These are phyloP conservation scores for Euphonia xanthogaster DNA, from an alignment of 2,797 vertebrate species.

Conservation along the genomic window DNA sequence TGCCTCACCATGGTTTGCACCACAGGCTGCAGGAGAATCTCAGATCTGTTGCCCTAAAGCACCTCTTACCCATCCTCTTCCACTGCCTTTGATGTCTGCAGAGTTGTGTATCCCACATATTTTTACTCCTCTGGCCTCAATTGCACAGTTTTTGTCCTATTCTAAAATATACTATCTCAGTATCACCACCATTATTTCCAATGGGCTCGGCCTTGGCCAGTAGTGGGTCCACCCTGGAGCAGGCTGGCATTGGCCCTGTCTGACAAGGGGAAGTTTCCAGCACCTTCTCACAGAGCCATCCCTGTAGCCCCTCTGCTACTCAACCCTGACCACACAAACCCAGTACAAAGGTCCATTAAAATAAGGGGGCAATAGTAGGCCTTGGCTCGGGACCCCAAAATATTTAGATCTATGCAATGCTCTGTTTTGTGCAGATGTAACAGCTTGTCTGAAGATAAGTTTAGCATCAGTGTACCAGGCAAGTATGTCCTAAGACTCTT, in stretches of 20 bases:
- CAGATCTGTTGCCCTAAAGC: background rate
- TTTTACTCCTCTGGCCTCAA: background rate
- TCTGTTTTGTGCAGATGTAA: background rate
- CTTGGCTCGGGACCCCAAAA: background rate
- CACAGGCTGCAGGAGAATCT: rapidly evolving
- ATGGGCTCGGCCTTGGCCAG: background rate
- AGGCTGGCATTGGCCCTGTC: background rate
- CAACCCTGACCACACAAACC: background rate
- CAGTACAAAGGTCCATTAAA: rapidly evolving
- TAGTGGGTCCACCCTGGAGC: no score
- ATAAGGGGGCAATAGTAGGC: rapidly evolving
- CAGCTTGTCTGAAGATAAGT: background rate
- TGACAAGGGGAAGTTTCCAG: background rate
- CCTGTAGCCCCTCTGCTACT: background rate
- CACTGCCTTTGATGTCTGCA: background rate
- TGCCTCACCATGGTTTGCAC: background rate
- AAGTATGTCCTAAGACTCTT: background rate
- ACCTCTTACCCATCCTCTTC: background rate
- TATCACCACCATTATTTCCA: rapidly evolving
- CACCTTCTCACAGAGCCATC: background rate
- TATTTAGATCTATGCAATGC: rapidly evolving
- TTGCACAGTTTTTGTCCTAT: background rate
- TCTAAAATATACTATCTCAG: background rate
- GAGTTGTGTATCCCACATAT: background rate
- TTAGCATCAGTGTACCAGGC: background rate